A percentile compares a stretch with the other conserved stretches of the same genome.
Conservation (phyloP, 2,113 vertebrate genomes). For the Platysteira castanea region DNA sequence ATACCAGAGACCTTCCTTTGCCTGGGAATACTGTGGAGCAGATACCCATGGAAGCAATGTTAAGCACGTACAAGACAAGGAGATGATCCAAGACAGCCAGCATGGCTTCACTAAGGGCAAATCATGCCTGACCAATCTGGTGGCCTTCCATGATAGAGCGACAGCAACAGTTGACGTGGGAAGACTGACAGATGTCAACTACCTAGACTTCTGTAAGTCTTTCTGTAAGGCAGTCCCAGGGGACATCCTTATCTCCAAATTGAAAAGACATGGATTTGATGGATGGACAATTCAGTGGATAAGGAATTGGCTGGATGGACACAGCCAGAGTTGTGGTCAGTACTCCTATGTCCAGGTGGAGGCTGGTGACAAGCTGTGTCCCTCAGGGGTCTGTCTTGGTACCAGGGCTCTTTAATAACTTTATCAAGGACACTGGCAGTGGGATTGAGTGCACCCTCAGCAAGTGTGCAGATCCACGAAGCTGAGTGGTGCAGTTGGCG, state of each 20-base stretch:
- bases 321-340: background rate
- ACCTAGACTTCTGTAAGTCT: background rate
- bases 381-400: fast-evolving
- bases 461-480: background rate
- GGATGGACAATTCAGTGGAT: background rate
- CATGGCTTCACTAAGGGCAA: background rate
- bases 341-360: background rate
- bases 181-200: background rate
- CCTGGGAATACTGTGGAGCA: background rate
- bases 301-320: background rate
- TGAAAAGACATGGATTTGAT: background rate
- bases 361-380: too few relatives aligned
- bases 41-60: background rate
- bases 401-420: background rate
- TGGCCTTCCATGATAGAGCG: background rate
- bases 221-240: background rate
- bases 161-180: background rate
- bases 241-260: background rate
- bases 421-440: background rate
- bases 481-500: background rate
- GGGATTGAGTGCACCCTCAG: background rate
- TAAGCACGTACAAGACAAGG: background rate
- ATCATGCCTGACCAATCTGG: background rate
- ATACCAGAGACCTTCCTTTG: background rate
- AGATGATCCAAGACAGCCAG: background rate